Percentiles rank a stretch among this genome's conserved stretches.
These are phyloP conservation scores for Pseudochirops cupreus DNA, from an alignment of 2,797 vertebrate genomes.

Conservation along the genomic window DNA sequence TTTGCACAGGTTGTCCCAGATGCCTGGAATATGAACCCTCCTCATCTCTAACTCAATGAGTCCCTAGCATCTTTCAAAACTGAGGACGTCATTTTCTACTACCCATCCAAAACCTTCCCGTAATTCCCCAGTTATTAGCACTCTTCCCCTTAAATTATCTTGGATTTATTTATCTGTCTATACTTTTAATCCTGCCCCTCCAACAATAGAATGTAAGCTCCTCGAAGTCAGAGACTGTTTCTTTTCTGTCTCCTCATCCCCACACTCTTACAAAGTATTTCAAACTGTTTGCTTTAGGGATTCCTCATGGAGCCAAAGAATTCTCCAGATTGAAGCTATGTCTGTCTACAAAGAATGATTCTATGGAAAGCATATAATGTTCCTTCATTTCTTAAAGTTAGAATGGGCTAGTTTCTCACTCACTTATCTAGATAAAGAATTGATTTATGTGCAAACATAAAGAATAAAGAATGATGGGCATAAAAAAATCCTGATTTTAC, in stretches of 20 bases:
- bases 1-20: background rate
- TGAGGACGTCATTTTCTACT: background rate
- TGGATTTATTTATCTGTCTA: background rate
- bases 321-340: background rate
- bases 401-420: background rate
- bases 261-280: background rate
- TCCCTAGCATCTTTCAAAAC: background rate
- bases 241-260: background rate
- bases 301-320: background rate
- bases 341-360: background rate
- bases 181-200: background rate
- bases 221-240: background rate
- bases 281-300: background rate
- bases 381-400: background rate
- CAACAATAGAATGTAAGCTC: background rate
- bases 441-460: background rate
- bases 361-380: background rate
- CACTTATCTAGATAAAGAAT: background rate
- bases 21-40: background rate
- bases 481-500: background rate
- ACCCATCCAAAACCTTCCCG: background rate
- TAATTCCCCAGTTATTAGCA: background rate
- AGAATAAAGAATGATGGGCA: background rate
- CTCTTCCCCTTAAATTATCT: background rate
- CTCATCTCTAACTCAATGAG: background rate